A percentile compares a stretch with the other conserved stretches of the same genome.
Conservation (phyloP, 1,140 invertebrate species). For the Akabosia matsudoensis region DNA sequence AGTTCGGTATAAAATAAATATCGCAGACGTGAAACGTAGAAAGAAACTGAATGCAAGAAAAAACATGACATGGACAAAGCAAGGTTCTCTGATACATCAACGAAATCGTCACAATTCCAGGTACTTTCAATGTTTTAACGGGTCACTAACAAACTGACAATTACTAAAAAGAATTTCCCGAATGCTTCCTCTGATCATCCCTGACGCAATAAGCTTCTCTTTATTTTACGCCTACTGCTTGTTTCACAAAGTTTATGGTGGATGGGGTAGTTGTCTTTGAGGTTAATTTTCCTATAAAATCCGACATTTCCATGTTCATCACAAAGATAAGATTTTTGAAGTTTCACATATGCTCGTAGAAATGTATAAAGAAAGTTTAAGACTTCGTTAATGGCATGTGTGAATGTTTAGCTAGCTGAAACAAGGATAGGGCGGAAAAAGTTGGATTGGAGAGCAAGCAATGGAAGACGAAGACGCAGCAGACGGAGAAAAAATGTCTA, state of each 20-base stretch:
- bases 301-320: conserved; percentile 2
- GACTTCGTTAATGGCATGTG: background rate
- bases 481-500: background rate
- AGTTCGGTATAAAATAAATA: too few relatives aligned
- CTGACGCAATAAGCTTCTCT: background rate
- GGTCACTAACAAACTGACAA: too few relatives aligned
- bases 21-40: too few relatives aligned
- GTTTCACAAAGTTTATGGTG: background rate
- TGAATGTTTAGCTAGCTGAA: background rate
- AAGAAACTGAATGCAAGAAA: too few relatives aligned
- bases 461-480: background rate
- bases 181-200: too few relatives aligned
- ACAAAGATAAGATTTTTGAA: conserved; percentile 6
- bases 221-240: background rate
- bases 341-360: background rate
- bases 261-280: background rate
- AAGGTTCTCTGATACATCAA: too few relatives aligned
- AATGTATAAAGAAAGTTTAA: background rate
- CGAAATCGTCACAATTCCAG: too few relatives aligned
- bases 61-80: too few relatives aligned
- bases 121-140: too few relatives aligned
- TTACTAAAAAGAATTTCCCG: too few relatives aligned
- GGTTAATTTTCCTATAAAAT: conserved; percentile 1
- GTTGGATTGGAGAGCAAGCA: background rate
- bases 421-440: conserved; percentile 1